Evolutionary conservation across 2,797 vertebrate species (phyloP), one percentile per base, ranked within the genome.

Genomic region (Gallinago stenura): DNA sequence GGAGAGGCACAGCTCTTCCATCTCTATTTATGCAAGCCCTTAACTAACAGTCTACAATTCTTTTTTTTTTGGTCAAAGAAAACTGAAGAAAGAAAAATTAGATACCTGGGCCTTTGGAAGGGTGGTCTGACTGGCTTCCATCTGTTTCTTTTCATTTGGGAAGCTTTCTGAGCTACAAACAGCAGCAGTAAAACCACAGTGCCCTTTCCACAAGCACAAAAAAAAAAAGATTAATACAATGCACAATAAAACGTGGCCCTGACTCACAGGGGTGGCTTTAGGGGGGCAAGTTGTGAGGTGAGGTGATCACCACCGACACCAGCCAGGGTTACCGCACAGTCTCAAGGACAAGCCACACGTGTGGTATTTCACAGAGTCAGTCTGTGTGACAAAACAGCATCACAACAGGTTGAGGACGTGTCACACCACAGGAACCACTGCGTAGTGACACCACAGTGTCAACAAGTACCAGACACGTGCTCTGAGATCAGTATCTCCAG

Each of bases 221-320:
- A 28, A 39, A 12, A 22, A 37, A 37, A 37, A 37, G 35, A 12
- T n/a, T 5, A 68, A 46, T 50, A 48, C 28, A 24, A 3, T 1
- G 39, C 48, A 26, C 65, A 61, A 8, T 4, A 51, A 75, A 73
- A 13, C 26, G 30, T 8, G 6, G 7, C 17, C 33, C 26, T 10
- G 31, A 35, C 28, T 25, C 33, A 15, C 6, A 48, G 35, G 45
- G 13, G 76, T 3, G 41, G 60, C 12, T 86, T 77, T 18, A 48
- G 1, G 0, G 0, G 19, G 18, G 17, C 2, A 9, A 68, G 35
- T 16, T 21, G 8, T 4, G 30, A 53, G 37, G 26, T 1, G 33
- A 87, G 43, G 10, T 3, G 22, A 58, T 12, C 15, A 8, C 15
- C 71, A 66, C n/a, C 9, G 6, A 65, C 75, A 62, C 35, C 15